phyloP scores from a whole-genome alignment of 2,113 vertebrate species.

The Mesembrinibis cayennensis region DNA sequence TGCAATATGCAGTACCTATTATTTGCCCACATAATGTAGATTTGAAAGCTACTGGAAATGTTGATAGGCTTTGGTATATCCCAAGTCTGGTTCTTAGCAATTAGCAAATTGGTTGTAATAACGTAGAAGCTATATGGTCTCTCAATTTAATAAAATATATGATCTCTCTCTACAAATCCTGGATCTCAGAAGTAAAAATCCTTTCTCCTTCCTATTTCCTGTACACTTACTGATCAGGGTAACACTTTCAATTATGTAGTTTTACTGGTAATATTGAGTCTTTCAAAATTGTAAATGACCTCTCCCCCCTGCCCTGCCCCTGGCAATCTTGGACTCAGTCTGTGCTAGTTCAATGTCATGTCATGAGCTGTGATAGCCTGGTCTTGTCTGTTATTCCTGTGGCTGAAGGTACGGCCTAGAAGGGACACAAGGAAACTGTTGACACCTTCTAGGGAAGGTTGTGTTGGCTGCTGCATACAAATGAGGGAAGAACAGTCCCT shows the following conservation, averaged over 20 bases:
- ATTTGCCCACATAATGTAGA: background rate
- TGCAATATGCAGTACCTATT: background rate
- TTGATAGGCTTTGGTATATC: background rate
- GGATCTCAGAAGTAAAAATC: background rate
- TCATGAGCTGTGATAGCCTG: background rate
- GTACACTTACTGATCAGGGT: background rate
- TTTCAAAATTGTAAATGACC: background rate
- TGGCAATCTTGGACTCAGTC: background rate
- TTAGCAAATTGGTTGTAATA: background rate
- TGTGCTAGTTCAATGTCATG: background rate
- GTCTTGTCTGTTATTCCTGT: background rate
- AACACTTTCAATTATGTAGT: background rate
- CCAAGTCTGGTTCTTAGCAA: background rate
- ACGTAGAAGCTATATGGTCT: background rate
- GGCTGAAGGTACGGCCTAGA: background rate
- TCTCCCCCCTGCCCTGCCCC: too few relatives aligned
- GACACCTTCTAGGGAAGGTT: background rate
- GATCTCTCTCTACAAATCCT: background rate
- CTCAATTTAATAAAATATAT: background rate
- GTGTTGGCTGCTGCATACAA: background rate
- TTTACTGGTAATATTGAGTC: background rate
- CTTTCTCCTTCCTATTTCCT: background rate
- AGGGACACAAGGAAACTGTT: background rate
- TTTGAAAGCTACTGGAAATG: background rate
- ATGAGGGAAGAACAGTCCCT: background rate